Base-by-base conservation (phyloP, 2,797 vertebrate species). In the Gephyroberyx darwinii region DNA sequence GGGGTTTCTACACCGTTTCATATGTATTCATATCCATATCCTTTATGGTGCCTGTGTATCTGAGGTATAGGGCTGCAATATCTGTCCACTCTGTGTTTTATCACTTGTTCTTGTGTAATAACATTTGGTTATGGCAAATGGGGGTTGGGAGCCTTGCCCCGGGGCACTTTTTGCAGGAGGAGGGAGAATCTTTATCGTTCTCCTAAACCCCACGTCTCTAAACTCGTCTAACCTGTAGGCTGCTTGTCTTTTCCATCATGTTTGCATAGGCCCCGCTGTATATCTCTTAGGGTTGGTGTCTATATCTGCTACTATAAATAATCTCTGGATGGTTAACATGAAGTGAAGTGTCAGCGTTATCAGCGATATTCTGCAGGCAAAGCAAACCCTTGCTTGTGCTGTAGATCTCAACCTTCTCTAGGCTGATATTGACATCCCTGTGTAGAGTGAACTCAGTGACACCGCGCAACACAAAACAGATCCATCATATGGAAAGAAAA, bases 401-500 rank as follows among this genome's bases (percentile, higher is more conserved):
- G 64, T 59, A 80, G 83, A 86, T 68, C 56, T 66, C 72, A 84
- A 76, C 77, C 78, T 45, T 84, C 85, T 82, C 70, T 73, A 64
- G 89, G 83, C 83, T 84, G 71, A 77, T 91, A 90, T 90, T 60
- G 86, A 87, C 84, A 71, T 80, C 64, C 56, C 66, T 75, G 75
- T 50, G 20, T 80, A 39, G 69, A 68, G 79, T 79, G 73, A 86
- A 86, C 84, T 74, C 82, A 37, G 57, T 33, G 56, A 56, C 61
- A 57, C 54, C 17, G 4, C 19, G 35, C 60, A 53, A 55, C 63
- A 68, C 14, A 12, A 62, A 73, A 73, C 65, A 69, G 55, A 87
- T 86, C 80, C 56, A 74, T 75, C 71, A 61, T 17, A 37, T 8
- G 22, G 22, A 16, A 47, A 17, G 13, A 10, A 33, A 16, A 33